A percentile compares a stretch with the other conserved stretches of the same genome.
These are phyloP conservation scores for Sphinx pinastri DNA, from an alignment of 2,888 invertebrate species.

Conservation along the genomic window DNA sequence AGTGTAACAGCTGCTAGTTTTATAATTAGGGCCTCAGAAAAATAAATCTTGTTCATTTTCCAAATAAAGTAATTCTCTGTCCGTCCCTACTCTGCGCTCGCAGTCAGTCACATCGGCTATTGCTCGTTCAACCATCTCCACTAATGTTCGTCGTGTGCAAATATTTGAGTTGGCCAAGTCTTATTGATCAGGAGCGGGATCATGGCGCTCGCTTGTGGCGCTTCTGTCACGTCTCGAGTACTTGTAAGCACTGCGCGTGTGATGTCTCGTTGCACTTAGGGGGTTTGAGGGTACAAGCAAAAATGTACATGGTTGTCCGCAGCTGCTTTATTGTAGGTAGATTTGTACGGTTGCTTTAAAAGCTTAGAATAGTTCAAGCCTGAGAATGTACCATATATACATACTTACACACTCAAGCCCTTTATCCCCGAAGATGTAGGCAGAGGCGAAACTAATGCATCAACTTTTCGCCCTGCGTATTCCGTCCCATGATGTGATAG, in stretches of 20 bases:
- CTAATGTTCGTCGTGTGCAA: constrained; percentile 78
- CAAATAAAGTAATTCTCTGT: not conserved
- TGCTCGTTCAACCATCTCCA: constrained; percentile 45
- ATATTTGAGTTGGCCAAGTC: constrained; percentile 76
- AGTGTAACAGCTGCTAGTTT: no score
- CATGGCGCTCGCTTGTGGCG: constrained; percentile 61
- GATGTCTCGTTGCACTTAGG: constrained; percentile 27
- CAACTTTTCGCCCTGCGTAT: no score
- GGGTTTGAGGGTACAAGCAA: constrained; percentile 28
- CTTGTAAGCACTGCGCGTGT: constrained; percentile 60
- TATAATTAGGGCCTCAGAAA: no score
- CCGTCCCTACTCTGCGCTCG: constrained; percentile 37
- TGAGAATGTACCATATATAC: no score
- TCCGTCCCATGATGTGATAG: no score
- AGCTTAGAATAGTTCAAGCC: no score
- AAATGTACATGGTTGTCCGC: constrained; percentile 26
- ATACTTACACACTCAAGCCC: no score
- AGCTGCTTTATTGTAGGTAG: no score
- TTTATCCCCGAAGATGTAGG: no score
- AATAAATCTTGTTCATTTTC: no score
- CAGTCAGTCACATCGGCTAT: constrained; percentile 48
- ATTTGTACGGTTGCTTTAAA: no score
- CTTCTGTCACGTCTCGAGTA: constrained; percentile 78
- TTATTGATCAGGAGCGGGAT: constrained; percentile 76
- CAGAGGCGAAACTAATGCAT: no score